Percentiles rank a stretch among this genome's conserved stretches.
These are phyloP conservation scores for Stichodactyla mertensii DNA, from an alignment of 64 coral and sea anemone species.

Conservation along the genomic window DNA sequence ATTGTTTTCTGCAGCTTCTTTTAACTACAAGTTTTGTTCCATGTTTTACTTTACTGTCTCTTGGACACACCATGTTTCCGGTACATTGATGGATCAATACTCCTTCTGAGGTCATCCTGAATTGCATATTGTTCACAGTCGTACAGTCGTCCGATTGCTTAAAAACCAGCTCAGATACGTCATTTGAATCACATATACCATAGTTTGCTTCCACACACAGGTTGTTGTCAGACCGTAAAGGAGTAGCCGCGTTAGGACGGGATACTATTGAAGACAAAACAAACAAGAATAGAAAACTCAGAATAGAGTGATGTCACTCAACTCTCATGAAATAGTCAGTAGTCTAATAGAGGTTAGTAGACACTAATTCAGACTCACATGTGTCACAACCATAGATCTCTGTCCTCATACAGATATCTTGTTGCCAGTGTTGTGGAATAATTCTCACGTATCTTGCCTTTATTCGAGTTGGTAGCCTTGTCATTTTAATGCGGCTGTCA, in stretches of 20 bases:
- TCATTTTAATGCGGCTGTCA: not conserved
- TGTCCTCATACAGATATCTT: slow-evolving; percentile 30
- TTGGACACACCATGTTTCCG: slow-evolving; percentile 28
- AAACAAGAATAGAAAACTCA: not conserved
- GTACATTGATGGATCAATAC: slow-evolving; percentile 25
- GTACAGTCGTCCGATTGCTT: not conserved
- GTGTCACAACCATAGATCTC: slow-evolving; percentile 36
- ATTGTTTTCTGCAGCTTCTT: not conserved
- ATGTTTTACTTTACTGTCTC: slow-evolving; percentile 1
- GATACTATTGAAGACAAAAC: not conserved
- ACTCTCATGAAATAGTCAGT: not conserved
- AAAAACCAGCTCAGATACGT: slow-evolving; percentile 20
- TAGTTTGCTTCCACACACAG: slow-evolving; percentile 25
- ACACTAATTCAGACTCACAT: not conserved
- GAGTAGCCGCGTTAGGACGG: not conserved
- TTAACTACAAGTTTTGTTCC: slow-evolving; percentile 25
- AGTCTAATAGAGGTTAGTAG: not conserved
- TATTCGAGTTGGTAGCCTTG: slow-evolving; percentile 7
- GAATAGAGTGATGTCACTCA: not conserved
- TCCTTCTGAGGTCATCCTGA: slow-evolving; percentile 12
- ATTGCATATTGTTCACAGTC: not conserved
- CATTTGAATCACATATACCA: not conserved
- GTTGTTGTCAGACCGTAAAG: slow-evolving; percentile 6
- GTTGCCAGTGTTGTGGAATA: slow-evolving; percentile 33
- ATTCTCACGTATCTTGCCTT: slow-evolving; percentile 33